Base-by-base conservation (phyloP, 2,888 invertebrate species). In the Caenorhabditis macrosperma region DNA sequence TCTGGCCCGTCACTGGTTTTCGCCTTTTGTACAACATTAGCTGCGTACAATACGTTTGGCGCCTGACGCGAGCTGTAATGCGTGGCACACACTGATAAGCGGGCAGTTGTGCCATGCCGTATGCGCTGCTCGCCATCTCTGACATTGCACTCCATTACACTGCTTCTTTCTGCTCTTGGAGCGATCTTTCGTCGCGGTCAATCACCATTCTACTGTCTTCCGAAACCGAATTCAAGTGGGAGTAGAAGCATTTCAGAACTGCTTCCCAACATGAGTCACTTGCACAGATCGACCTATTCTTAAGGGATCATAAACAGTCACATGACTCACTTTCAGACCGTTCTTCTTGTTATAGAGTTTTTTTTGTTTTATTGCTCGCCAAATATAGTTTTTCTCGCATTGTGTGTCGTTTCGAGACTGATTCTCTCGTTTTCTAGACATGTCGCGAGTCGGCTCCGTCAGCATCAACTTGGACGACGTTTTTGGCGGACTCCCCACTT, bases 391-490 rank as follows among this genome's bases (percentile, higher is more conserved):
- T 17, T 54, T 66, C 63, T 24, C 44, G 26, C 57, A 28, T n/a
- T 44, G 33, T 48, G 44, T 24, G 24, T 48, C n/a, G 20, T 3
- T 28, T 33, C 9, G 54, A n/a, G 10, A 54, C 30, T 3, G 20
- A 4, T 20, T 7, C 17, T 64, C 10, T 5, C 9, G 24, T 24
- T 54, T 54, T 54, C n/a, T 10, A 77, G 68, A 46, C 61, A 81
- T 81, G 81, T 76, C 77, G 66, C 71, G 72, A 44, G 63, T 67
- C 55, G 72, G 50, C 55, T 72, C 76, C 22, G 72, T 59, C 61
- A 77, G 67, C 60, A 83, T 83, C 67, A 82, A 83, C 80, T 69
- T 83, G 77, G 83, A 83, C 59, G 83, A 83, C 63, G 76, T 83
- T 46, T 83, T 82, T 55, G 74, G 68, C 48, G 75, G 63, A 26